These are phyloP conservation scores for Drosophila conformis DNA, from an alignment of 2,888 invertebrate species.

Conservation along the genomic window DNA sequence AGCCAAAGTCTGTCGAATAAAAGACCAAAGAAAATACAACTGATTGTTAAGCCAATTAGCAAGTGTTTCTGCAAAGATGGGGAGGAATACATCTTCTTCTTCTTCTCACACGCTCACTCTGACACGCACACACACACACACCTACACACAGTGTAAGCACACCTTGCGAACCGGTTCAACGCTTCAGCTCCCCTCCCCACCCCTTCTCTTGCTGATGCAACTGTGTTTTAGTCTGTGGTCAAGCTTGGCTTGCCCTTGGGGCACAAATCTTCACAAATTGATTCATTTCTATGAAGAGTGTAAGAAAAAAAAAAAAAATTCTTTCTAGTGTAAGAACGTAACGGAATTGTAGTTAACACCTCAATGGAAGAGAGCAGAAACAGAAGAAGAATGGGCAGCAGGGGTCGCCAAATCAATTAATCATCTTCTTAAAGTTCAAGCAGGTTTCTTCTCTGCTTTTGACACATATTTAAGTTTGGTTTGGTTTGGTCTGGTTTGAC, in stretches of 20 bases:
- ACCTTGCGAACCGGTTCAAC: constrained; percentile 48
- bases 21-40: constrained; percentile 2
- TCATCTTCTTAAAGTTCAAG: constrained; percentile 34
- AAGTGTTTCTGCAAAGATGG: constrained; percentile 35
- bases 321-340: constrained; percentile 16
- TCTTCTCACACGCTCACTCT: constrained; percentile 22
- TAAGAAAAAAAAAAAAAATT: not conserved
- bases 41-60: constrained; percentile 76
- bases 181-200: not conserved
- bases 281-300: constrained; percentile 42
- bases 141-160: constrained; percentile 20
- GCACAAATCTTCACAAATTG: constrained; percentile 40
- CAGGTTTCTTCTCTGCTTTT: not conserved
- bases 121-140: constrained; percentile 22
- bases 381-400: not conserved
- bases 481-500: not conserved
- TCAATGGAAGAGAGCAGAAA: not conserved
- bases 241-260: constrained; percentile 34
- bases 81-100: constrained; percentile 14
- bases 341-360: constrained; percentile 31
- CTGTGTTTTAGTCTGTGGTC: constrained; percentile 17
- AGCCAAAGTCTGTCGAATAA: constrained; percentile 46
- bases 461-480: constrained; percentile 8
- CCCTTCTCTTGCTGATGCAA: constrained; percentile 16
- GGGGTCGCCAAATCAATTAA: constrained; percentile 38